These are phyloP conservation scores for Melieria picta DNA, from an alignment of 2,888 invertebrate species.

Conservation along the genomic window DNA sequence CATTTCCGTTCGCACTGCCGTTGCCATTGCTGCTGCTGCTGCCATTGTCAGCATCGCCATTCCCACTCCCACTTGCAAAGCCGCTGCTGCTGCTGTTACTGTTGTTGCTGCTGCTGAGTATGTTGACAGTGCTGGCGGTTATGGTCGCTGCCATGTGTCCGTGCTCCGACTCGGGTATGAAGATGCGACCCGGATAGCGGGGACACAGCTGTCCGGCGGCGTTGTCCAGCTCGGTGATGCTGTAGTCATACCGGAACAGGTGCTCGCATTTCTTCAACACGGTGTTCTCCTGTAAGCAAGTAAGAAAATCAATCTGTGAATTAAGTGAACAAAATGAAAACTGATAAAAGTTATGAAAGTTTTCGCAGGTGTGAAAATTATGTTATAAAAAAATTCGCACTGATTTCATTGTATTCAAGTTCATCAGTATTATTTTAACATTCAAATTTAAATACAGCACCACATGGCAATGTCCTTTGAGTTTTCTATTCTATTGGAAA, in stretches of 20 bases:
- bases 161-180: constrained; percentile 72
- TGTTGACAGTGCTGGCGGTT: constrained; percentile 31
- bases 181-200: constrained; percentile 77
- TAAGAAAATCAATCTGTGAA: not conserved
- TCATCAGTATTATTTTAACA: too few species aligned
- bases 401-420: too few species aligned
- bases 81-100: constrained; percentile 49
- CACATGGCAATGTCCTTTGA: too few species aligned
- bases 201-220: constrained; percentile 74
- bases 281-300: constrained; percentile 67
- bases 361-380: too few species aligned
- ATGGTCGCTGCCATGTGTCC: constrained; percentile 51
- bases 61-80: constrained; percentile 34
- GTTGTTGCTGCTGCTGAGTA: constrained; percentile 25
- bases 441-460: too few species aligned
- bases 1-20: not conserved
- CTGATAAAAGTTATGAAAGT: too few species aligned
- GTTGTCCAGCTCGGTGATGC: constrained; percentile 73
- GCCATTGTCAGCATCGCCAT: constrained; percentile 39
- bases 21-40: constrained; percentile 28
- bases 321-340: too few species aligned
- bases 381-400: too few species aligned
- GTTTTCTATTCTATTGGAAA: not conserved
- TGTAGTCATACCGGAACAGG: constrained; percentile 76
- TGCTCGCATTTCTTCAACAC: constrained; percentile 73